phyloP scores from a whole-genome alignment of 2,888 invertebrate genomes.

The Phymatocera aterrima region DNA sequence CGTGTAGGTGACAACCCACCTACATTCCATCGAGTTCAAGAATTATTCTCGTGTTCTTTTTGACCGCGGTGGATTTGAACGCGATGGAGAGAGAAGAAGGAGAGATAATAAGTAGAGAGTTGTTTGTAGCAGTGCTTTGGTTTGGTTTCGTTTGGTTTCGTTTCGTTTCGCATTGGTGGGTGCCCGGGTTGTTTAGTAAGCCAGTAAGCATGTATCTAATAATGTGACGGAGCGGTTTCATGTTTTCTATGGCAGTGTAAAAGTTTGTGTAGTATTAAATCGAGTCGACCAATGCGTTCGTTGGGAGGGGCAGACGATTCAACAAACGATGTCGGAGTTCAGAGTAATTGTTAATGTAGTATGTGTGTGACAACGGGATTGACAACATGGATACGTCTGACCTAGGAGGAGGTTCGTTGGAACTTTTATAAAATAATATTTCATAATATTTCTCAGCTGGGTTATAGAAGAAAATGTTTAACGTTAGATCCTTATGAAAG shows the following conservation, averaged over 20 bases:
- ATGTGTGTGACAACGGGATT: slow-evolving; percentile 75
- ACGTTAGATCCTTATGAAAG: slow-evolving; percentile 18
- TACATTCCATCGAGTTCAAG: slow-evolving; percentile 11
- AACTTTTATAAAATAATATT: slow-evolving; percentile 45
- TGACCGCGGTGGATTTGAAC: background rate
- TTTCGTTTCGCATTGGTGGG: slow-evolving; percentile 31
- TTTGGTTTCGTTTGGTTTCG: slow-evolving; percentile 26
- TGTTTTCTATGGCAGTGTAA: slow-evolving; percentile 47
- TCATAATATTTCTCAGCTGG: slow-evolving; percentile 16
- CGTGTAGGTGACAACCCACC: slow-evolving; percentile 29
- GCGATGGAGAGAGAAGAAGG: slow-evolving; percentile 24
- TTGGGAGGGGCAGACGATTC: slow-evolving; percentile 71
- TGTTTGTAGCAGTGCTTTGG: slow-evolving; percentile 24
- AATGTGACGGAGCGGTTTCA: slow-evolving; percentile 44
- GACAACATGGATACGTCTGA: slow-evolving; percentile 74
- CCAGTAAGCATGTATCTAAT: slow-evolving; percentile 38
- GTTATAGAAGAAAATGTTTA: slow-evolving; percentile 38
- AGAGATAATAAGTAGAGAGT: slow-evolving; percentile 22
- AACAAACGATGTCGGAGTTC: slow-evolving; percentile 74
- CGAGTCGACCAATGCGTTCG: slow-evolving; percentile 45
- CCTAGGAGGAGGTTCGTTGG: slow-evolving; percentile 73
- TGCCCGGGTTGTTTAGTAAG: slow-evolving; percentile 16
- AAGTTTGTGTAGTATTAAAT: slow-evolving; percentile 47
- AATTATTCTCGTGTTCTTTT: slow-evolving; percentile 31
- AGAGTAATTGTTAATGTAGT: slow-evolving; percentile 74